Percentiles rank a stretch among this genome's conserved stretches.
phyloP scores from a whole-genome alignment of 2,888 invertebrate genomes.

The Cerastis leucographa region DNA sequence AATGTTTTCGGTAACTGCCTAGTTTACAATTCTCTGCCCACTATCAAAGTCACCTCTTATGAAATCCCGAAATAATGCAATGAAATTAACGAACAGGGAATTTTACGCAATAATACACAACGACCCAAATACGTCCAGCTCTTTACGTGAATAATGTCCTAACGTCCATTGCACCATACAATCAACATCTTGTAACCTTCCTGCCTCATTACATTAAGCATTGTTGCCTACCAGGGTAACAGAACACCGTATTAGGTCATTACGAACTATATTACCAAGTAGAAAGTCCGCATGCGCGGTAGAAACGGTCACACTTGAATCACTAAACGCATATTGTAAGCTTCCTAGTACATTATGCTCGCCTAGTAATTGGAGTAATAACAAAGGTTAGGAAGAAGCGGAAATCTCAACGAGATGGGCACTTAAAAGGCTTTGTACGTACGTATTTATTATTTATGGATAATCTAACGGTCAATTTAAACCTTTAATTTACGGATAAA shows the following conservation, averaged over 20 bases:
- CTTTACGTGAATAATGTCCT: slow-evolving; percentile 55
- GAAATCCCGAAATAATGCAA: not conserved
- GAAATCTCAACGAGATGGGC: slow-evolving; percentile 56
- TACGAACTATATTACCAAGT: slow-evolving; percentile 55
- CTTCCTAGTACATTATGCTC: slow-evolving; percentile 68
- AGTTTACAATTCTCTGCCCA: not conserved
- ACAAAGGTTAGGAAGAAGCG: slow-evolving; percentile 62
- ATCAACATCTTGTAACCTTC: slow-evolving; percentile 64
- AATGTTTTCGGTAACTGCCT: not conserved
- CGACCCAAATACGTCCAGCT: slow-evolving; percentile 48
- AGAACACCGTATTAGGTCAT: slow-evolving; percentile 65
- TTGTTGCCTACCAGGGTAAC: slow-evolving; percentile 65
- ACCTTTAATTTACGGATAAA: slow-evolving; percentile 39
- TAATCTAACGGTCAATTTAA: slow-evolving; percentile 23
- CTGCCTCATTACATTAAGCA: slow-evolving; percentile 60
- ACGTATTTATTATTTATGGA: slow-evolving; percentile 48
- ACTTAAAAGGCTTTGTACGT: slow-evolving; percentile 44
- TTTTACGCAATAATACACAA: slow-evolving; percentile 4
- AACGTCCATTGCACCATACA: slow-evolving; percentile 61
- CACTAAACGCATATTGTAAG: slow-evolving; percentile 67
- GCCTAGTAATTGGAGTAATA: slow-evolving; percentile 66
- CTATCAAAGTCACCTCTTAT: not conserved
- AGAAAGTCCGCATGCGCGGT: slow-evolving; percentile 62
- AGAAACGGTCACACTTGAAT: slow-evolving; percentile 71
- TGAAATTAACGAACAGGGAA: not conserved